Evolutionary conservation across 2,888 invertebrate genomes (phyloP), one percentile per base, ranked within the genome.

Genomic region (Rhingia rostrata): DNA sequence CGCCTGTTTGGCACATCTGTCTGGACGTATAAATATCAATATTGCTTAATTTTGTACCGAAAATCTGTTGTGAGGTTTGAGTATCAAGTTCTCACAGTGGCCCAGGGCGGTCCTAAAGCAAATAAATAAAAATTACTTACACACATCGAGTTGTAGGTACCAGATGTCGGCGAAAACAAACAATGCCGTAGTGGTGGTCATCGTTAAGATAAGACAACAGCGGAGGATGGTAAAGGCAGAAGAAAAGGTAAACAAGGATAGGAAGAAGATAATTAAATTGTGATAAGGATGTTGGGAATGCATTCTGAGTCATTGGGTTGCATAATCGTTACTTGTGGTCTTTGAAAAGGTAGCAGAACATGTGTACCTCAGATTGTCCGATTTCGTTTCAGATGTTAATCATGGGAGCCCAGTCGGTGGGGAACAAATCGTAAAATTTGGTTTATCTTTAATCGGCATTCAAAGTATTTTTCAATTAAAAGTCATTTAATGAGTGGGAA

Each of bases 1-100:
- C 83, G 83, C 83, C 79, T 47, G 79, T 61, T 73, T 73, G 63
- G 69, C 69, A 83, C 58, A 63, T 82, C 60, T 67, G 82, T 78
- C 73, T 67, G 53, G 47, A 39, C 33, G 32, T 9, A 35, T 35
- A 54, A 7, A 33, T 56, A 80, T 22, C 22, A 22, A 22, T 75
- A 84, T 75, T 80, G 47, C 80, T 70, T 61, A 74, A 84, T 74
- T 69, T 74, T 60, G 32, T 30, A 22, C 22, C 22, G 22, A 4
- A 49, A n/a, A 47, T 64, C 67, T 66, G 14, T 60, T 66, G 22
- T 22, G 22, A 22, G 22, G 22, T 61, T 56, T 1, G 32, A 66
- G 41, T 69, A 84, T 84, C 74, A 74, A 61, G 67, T 82, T 83
- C 49, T 60, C 9, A 43, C 12, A 49, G 60, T 49, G 37, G 39